A percentile compares a stretch with the other conserved stretches of the same genome.
These are phyloP conservation scores for Rhopalosiphum padi DNA, from an alignment of 1,140 invertebrate species.

Conservation along the genomic window DNA sequence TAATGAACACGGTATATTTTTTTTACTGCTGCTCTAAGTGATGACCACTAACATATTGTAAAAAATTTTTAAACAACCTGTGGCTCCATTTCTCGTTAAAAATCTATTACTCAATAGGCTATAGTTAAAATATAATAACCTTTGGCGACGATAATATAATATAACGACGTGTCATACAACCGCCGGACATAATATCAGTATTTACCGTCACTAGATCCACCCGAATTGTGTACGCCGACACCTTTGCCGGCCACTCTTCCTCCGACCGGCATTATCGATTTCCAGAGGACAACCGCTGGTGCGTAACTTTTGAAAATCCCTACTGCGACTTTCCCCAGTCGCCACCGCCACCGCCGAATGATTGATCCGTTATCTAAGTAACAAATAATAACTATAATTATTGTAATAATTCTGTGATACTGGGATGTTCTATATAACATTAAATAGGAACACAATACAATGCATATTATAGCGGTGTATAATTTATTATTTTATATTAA, in stretches of 20 bases:
- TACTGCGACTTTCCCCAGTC: background rate
- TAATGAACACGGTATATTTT: background rate
- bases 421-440: too few species aligned
- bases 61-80: background rate
- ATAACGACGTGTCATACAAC: background rate
- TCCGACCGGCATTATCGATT: slow-evolving; percentile 44
- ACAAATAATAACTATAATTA: background rate
- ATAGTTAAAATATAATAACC: background rate
- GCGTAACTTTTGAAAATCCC: slow-evolving; percentile 33
- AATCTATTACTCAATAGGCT: background rate
- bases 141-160: too few species aligned
- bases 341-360: background rate
- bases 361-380: background rate
- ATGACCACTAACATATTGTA: background rate
- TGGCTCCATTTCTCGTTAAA: background rate
- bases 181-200: background rate
- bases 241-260: slow-evolving; percentile 42
- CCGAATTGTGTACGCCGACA: slow-evolving; percentile 34
- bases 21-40: background rate
- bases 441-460: too few species aligned
- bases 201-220: slow-evolving; percentile 19
- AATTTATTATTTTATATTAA: background rate
- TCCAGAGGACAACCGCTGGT: background rate
- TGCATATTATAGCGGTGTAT: too few species aligned
- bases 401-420: background rate